Evolutionary conservation across 2,888 invertebrate genomes (phyloP).

Genomic region (Chymomyza amoena): DNA sequence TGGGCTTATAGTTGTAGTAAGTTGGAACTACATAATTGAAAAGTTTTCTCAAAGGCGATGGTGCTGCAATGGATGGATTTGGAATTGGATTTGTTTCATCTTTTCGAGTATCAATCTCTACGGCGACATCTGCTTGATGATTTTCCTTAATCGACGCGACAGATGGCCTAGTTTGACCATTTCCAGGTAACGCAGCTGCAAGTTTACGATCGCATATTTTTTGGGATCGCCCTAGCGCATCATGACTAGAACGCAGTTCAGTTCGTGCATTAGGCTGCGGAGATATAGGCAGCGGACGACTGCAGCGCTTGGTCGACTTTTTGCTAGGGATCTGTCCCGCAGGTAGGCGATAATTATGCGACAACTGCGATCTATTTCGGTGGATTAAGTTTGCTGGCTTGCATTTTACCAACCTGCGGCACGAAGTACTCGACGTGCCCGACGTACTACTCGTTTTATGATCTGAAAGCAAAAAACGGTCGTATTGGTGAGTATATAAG

Average conservation of each 20-base stretch:
- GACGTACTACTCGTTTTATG: too few species aligned
- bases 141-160: too few species aligned
- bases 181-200: neutral
- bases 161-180: too few species aligned
- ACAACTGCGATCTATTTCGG: too few species aligned
- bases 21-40: neutral
- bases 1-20: too few species aligned
- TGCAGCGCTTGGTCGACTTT: neutral
- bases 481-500: slow-evolving; percentile 41
- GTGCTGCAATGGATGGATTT: neutral
- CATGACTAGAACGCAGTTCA: neutral
- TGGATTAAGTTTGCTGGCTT: too few species aligned
- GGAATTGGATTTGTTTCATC: too few species aligned
- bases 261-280: neutral
- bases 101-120: too few species aligned
- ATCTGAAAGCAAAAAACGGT: neutral
- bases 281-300: neutral
- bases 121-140: too few species aligned
- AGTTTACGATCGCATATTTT: neutral
- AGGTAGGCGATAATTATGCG: neutral
- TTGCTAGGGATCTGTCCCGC: neutral
- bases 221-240: neutral
- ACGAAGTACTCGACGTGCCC: neutral
- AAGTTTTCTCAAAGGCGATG: neutral
- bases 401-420: neutral